These are phyloP conservation scores for Lamprologus lemairii DNA, from an alignment of 2,113 vertebrate species.

Conservation along the genomic window DNA sequence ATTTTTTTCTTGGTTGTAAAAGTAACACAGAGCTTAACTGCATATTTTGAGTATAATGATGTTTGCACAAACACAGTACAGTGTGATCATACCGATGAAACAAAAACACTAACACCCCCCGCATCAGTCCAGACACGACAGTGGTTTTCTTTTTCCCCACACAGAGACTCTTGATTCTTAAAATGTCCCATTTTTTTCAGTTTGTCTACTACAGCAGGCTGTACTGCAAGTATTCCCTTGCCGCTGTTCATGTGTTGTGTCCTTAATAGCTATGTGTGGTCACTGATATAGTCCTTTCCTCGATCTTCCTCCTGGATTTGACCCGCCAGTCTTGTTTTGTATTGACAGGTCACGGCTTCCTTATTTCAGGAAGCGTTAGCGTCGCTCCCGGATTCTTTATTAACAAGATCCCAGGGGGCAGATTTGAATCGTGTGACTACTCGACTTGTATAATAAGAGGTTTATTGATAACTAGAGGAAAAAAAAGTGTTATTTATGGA, in stretches of 20 bases:
- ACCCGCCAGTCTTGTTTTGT: not conserved
- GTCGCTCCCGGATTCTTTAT: conserved; percentile 13
- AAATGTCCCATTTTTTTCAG: not conserved
- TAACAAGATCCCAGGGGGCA: conserved; percentile 13
- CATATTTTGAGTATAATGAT: not conserved
- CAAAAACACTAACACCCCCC: not conserved
- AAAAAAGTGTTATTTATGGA: conserved; percentile 68
- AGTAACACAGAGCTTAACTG: not conserved
- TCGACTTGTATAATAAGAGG: conserved; percentile 65
- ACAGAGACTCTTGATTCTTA: not conserved
- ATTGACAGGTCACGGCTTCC: conserved; percentile 3
- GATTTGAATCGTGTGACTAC: conserved; percentile 54
- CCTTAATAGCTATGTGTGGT: not conserved
- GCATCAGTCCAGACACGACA: not conserved
- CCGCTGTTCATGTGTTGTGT: conserved; percentile 21
- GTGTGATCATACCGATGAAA: fast-evolving
- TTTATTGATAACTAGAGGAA: conserved; percentile 46
- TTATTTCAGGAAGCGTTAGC: conserved; percentile 4
- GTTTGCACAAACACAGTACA: not conserved
- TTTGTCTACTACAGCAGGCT: not conserved
- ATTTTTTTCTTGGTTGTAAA: not conserved
- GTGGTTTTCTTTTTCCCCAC: not conserved
- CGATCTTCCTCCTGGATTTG: conserved; percentile 9
- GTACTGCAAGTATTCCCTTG: not conserved
- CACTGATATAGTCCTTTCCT: not conserved